Evolutionary conservation across 2,797 vertebrate species (phyloP).

Genomic region (Crax fasciolata): DNA sequence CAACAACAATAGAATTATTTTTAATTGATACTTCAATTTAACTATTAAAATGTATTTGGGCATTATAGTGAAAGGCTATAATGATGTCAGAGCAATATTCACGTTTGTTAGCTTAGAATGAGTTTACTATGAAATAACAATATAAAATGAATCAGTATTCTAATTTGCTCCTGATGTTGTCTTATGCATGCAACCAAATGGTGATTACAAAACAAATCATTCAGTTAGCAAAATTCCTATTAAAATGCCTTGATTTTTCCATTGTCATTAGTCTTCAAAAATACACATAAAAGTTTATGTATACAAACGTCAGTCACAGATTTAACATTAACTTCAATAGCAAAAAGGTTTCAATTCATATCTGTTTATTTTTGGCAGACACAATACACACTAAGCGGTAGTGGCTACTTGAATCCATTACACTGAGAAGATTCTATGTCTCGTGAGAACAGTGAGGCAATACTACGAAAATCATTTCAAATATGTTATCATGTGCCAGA

Average conservation of each 20-base stretch:
- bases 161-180: background rate
- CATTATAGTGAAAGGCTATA: background rate
- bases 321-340: background rate
- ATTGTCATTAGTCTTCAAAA: background rate
- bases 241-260: background rate
- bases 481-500: background rate
- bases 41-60: background rate
- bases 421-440: background rate
- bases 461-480: background rate
- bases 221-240: background rate
- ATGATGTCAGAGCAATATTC: background rate
- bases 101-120: background rate
- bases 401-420: background rate
- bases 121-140: background rate
- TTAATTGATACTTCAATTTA: background rate
- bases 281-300: background rate
- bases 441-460: background rate
- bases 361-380: background rate
- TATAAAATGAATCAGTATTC: background rate
- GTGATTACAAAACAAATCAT: background rate
- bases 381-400: background rate
- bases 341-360: background rate
- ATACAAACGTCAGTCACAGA: background rate
- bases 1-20: background rate
- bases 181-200: background rate